phyloP scores from a whole-genome alignment of 2,797 vertebrate genomes.

The Borostomias antarcticus region DNA sequence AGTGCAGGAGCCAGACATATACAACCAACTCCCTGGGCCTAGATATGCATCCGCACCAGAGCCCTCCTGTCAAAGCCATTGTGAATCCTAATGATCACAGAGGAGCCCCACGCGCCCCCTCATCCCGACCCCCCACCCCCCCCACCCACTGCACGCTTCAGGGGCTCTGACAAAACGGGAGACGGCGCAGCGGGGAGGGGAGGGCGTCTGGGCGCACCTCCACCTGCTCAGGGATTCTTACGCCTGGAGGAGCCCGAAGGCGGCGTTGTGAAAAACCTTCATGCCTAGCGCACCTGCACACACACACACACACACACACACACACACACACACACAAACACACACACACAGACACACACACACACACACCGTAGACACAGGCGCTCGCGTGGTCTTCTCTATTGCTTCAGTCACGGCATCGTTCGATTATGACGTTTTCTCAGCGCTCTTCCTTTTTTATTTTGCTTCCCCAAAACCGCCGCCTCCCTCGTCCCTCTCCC shows the following conservation, averaged over 20 bases:
- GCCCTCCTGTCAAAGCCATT: slow-evolving; percentile 69
- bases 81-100: slow-evolving; percentile 76
- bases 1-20: slow-evolving; percentile 39
- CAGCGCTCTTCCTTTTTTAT: not conserved
- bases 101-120: not conserved
- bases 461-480: not conserved
- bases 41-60: slow-evolving; percentile 63
- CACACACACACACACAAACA: slow-evolving; percentile 9
- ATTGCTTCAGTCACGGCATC: not conserved
- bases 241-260: slow-evolving; percentile 74
- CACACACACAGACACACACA: not conserved
- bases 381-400: not conserved
- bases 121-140: not conserved
- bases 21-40: slow-evolving; percentile 51
- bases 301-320: slow-evolving; percentile 32
- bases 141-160: slow-evolving; percentile 60
- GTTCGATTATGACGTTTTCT: too few species aligned
- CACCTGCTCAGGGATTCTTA: slow-evolving; percentile 75
- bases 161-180: slow-evolving; percentile 75
- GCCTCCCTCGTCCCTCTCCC: not conserved
- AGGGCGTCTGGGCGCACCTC: slow-evolving; percentile 64
- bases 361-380: not conserved
- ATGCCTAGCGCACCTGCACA: slow-evolving; percentile 52
- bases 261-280: slow-evolving; percentile 66
- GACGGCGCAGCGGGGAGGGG: slow-evolving; percentile 52